Conservation (phyloP, 2,113 vertebrate genomes). For the Apodemus sylvaticus region DNA sequence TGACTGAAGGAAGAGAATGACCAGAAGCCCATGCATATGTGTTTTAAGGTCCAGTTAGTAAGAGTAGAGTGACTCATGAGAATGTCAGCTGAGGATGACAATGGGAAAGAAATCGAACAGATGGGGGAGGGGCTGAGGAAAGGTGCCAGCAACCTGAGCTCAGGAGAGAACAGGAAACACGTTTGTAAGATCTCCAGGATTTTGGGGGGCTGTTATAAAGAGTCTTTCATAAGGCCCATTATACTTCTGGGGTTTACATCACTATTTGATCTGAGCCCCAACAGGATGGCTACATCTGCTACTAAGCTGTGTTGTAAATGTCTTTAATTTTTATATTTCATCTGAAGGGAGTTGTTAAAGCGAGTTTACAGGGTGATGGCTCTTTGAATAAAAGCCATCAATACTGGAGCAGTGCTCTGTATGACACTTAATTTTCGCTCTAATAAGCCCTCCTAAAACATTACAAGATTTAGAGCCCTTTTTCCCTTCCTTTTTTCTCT, state of each 20-base stretch:
- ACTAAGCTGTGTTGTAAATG: constrained; percentile 91
- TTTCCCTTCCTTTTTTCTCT: constrained; percentile 64
- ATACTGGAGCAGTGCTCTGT: constrained; percentile 84
- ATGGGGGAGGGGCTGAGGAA: neutral
- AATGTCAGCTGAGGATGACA: constrained; percentile 75
- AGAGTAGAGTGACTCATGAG: constrained; percentile 75
- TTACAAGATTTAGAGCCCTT: constrained; percentile 82
- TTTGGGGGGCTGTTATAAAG: constrained; percentile 81
- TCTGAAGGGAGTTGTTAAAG: constrained; percentile 90
- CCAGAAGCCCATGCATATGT: constrained; percentile 73
- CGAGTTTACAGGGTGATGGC: constrained; percentile 88
- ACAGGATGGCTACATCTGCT: constrained; percentile 89
- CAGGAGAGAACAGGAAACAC: constrained; percentile 82
- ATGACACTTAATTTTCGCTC: constrained; percentile 88
- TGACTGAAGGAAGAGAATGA: constrained; percentile 77
- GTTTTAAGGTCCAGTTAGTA: constrained; percentile 42
- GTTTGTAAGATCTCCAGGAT: constrained; percentile 84
- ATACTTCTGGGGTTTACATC: constrained; percentile 86
- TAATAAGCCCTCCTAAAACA: constrained; percentile 89
- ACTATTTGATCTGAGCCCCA: constrained; percentile 89
- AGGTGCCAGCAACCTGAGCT: neutral
- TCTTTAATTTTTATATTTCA: constrained; percentile 92
- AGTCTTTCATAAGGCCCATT: constrained; percentile 86
- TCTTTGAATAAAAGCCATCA: constrained; percentile 89
- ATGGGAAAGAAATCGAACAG: constrained; percentile 79